Conservation (phyloP, 2,888 invertebrate genomes). For the Drosophila greeni region DNA sequence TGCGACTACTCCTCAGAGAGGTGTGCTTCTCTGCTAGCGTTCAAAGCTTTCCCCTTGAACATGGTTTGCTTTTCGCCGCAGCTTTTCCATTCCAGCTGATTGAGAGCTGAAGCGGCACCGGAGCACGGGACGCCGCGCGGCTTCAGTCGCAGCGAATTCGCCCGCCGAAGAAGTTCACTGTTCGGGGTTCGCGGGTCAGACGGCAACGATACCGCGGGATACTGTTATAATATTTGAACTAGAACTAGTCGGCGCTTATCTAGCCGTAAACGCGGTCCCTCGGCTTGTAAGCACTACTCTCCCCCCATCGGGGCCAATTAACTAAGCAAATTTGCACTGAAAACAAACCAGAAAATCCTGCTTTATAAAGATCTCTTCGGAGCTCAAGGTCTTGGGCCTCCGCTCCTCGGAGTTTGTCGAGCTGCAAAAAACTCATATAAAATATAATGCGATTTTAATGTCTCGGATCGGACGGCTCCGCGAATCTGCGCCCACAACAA, state of each 20-base stretch:
- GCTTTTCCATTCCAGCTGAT: constrained; percentile 2
- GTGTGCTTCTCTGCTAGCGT: neutral
- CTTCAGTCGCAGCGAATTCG: constrained; percentile 36
- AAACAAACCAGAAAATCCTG: constrained; percentile 21
- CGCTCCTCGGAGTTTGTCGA: constrained; percentile 15
- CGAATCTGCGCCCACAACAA: constrained; percentile 48
- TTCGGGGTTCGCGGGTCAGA: constrained; percentile 20
- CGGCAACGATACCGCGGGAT: constrained; percentile 3
- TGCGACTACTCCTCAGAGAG: neutral
- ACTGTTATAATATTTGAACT: constrained; percentile 4
- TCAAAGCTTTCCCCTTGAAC: neutral
- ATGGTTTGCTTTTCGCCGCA: constrained; percentile 10
- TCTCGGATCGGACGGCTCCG: constrained; percentile 31
- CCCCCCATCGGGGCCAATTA: constrained; percentile 12
- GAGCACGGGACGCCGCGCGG: constrained; percentile 1
- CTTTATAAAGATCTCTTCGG: neutral
- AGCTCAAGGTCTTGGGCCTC: constrained; percentile 36
- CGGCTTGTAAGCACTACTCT: constrained; percentile 5
- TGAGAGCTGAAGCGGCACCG: neutral
- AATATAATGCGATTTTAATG: constrained; percentile 53
- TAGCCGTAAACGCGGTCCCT: neutral
- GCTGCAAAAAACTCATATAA: constrained; percentile 10
- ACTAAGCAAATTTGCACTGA: constrained; percentile 12
- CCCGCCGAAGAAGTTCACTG: constrained; percentile 25
- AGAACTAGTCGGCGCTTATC: constrained; percentile 13